Base-by-base conservation (phyloP, 2,888 invertebrate species). In the Halocaridina rubra region DNA sequence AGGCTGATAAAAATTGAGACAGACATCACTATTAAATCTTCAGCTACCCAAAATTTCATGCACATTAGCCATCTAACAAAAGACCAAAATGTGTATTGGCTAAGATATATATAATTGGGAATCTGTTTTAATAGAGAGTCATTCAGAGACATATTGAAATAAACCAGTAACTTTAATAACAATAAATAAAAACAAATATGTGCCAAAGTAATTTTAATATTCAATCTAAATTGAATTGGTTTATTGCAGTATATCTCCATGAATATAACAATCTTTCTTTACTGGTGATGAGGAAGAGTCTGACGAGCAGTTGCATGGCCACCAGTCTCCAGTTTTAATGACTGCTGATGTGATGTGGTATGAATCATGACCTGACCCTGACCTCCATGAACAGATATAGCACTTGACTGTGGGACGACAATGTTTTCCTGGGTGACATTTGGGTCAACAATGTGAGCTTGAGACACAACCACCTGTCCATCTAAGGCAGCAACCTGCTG, bases 401-500 rank as follows among this genome's bases (percentile, higher is more conserved):
- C 19, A n/a, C 64, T 53, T 53, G 85, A 33, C 29, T 80, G 76
- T 4, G 61, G 59, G 3, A 74, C 77, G 10, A 86, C 81, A 16
- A 86, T 77, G 53, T 59, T 86, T 24, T 81, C 85, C 29, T 67
- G 81, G 22, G 30, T 33, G 24, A 61, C 64, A 67, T 10, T 76
- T 33, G 59, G 75, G 19, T 64, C 76, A 22, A 61, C 30, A n/a
- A 69, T 53, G 8, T 30, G 32, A 10, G 77, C 69, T 39, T 77
- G 77, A 16, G 77, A 78, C 33, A 82, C 80, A 7, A 86, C 86
- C 30, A 80, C 78, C 30, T 81, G 81, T 1, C 86, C 82, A 69
- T 86, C 86, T 29, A 86, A 24, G 1, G 86, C 67, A 19, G 85
- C 71, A 27, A 86, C 86, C 10, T 84, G 84, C 24, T 76, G 86